Conservation (phyloP, 2,888 invertebrate species). For the Heliconius sara region DNA sequence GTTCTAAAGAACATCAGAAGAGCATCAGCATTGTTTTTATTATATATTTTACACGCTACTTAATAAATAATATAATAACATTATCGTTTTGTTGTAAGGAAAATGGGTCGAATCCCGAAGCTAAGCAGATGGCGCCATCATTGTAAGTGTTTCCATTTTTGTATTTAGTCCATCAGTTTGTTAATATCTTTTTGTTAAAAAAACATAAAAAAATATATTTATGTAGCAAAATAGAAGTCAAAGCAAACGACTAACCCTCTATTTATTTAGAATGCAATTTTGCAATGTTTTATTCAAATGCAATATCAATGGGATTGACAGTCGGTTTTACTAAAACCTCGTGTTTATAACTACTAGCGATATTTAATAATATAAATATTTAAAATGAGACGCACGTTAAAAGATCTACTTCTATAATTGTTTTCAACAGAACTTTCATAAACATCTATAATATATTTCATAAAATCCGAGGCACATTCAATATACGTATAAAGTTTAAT, state of each 20-base stretch:
- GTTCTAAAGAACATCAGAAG: not conserved
- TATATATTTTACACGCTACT: not conserved
- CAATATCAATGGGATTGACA: no score
- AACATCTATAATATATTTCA: constrained; percentile 68
- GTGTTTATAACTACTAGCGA: not conserved
- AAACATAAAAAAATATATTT: not conserved
- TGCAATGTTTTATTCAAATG: no score
- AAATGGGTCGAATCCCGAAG: constrained; percentile 12
- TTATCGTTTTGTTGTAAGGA: constrained; percentile 1
- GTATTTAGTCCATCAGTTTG: not conserved
- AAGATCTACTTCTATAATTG: constrained; percentile 10
- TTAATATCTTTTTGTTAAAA: not conserved
- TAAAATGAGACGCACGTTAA: constrained; percentile 6
- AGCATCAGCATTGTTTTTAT: not conserved
- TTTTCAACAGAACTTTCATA: constrained; percentile 53
- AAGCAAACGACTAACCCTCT: not conserved
- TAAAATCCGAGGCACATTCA: constrained; percentile 82
- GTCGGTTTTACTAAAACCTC: no score
- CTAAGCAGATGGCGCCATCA: constrained; percentile 19
- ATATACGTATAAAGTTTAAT: constrained; percentile 72
- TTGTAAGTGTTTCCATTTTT: constrained; percentile 12
- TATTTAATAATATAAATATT: not conserved
- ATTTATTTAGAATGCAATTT: not conserved
- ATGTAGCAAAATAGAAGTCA: not conserved
- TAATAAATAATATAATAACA: not conserved